phyloP scores from a whole-genome alignment of 2,888 invertebrate genomes.

The Sisyra terminalis region DNA sequence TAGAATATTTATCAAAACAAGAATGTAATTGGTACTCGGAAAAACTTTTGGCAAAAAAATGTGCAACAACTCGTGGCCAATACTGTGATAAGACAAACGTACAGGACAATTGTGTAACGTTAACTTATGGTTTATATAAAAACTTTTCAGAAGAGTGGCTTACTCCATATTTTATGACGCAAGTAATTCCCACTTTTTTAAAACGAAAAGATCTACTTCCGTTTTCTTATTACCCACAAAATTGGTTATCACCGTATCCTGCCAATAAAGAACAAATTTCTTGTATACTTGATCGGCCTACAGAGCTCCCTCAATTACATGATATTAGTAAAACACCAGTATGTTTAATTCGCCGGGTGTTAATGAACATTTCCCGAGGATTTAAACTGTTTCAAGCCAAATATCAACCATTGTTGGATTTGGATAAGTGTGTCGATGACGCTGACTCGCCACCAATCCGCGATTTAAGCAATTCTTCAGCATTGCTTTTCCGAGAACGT shows the following conservation, averaged over 20 bases:
- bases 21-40: not conserved
- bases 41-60: not conserved
- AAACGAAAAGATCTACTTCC: not conserved
- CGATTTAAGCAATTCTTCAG: not conserved
- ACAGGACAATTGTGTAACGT: not conserved
- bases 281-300: no score
- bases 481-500: slow-evolving; percentile 1
- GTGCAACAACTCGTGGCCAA: not conserved
- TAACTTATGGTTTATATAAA: not conserved
- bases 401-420: not conserved
- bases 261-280: not conserved
- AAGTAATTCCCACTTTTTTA: not conserved
- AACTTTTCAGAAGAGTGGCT: not conserved
- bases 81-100: not conserved
- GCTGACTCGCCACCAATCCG: not conserved
- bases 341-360: no score
- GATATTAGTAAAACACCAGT: no score
- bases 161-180: not conserved
- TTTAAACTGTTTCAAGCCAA: no score
- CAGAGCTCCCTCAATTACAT: no score
- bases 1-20: not conserved
- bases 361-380: no score
- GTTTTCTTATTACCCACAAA: not conserved
- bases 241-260: slow-evolving; percentile 1
- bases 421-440: not conserved